These are phyloP conservation scores for Ageneiosus marmoratus DNA, from an alignment of 2,113 vertebrate genomes.

Conservation along the genomic window DNA sequence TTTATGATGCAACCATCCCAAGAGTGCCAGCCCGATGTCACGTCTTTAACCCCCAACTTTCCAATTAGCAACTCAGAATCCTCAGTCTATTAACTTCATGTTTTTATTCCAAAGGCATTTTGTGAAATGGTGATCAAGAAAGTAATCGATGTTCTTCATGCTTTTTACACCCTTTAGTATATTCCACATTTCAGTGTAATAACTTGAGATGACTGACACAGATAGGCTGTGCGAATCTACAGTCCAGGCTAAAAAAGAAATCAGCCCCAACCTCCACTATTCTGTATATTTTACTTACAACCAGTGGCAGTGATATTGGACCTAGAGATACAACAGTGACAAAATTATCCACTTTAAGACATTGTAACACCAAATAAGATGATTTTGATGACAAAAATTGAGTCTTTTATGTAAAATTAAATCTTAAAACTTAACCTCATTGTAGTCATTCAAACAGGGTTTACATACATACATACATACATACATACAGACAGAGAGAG, in stretches of 20 bases:
- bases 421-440: neutral
- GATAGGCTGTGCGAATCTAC: neutral
- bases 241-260: neutral
- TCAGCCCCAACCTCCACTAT: neutral
- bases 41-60: no score
- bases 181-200: neutral
- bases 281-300: neutral
- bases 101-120: neutral
- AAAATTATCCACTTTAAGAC: neutral
- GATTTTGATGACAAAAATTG: neutral
- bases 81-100: neutral
- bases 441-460: neutral
- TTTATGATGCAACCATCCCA: no score
- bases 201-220: neutral
- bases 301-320: neutral
- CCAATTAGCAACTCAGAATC: neutral
- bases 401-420: neutral
- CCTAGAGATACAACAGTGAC: neutral
- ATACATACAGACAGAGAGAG: neutral
- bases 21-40: no score
- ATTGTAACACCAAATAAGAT: neutral
- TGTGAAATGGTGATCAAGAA: neutral
- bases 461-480: neutral
- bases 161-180: neutral
- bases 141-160: neutral